Base-by-base conservation (phyloP, 2,888 invertebrate species). In the Mythimna lalbum region DNA sequence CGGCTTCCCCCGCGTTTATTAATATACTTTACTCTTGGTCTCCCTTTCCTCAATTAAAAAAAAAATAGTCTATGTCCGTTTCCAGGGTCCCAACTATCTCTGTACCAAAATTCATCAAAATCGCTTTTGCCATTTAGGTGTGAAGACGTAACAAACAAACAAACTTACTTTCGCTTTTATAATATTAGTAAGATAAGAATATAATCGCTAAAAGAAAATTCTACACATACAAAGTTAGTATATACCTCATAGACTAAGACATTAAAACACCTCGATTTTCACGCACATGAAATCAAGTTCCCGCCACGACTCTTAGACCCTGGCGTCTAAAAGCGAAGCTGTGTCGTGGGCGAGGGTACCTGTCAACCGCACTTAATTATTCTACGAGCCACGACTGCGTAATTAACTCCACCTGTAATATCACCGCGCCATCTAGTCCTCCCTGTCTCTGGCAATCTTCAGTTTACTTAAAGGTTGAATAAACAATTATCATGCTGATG, bases 361-460 rank as follows among this genome's bases (percentile, higher is more conserved):
- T 68, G 73, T 53, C 73, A 75, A 64, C 62, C 74, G 60, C 76
- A 76, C 71, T 86, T 81, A 81, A 86, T 86, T 81, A 84, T 75
- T 73, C 68, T 64, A 56, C 47, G 67, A 56, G 69, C 50, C 43
- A 49, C 61, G 49, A 57, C 52, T 73, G 47, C 55, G 66, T 73
- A 79, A 78, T 84, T 82, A 63, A 57, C 62, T 67, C 72, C 71
- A 81, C 78, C 70, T 71, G 63, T 81, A 52, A 73, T 69, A 67
- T 60, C 21, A 60, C 81, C 65, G 21, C 78, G 61, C 27, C 36
- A 17, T 70, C 21, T 68, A 73, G 73, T 65, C 62, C 27, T 53
- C 47, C 21, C 27, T 56, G 19, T 63, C 47, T 47, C 62, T 52
- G 55, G 33, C 63, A 72, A 79, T 72, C 67, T 72, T 72, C n/a